These are phyloP conservation scores for Carcinoscorpius rotundicauda DNA, from an alignment of 1,140 invertebrate genomes.

Conservation along the genomic window DNA sequence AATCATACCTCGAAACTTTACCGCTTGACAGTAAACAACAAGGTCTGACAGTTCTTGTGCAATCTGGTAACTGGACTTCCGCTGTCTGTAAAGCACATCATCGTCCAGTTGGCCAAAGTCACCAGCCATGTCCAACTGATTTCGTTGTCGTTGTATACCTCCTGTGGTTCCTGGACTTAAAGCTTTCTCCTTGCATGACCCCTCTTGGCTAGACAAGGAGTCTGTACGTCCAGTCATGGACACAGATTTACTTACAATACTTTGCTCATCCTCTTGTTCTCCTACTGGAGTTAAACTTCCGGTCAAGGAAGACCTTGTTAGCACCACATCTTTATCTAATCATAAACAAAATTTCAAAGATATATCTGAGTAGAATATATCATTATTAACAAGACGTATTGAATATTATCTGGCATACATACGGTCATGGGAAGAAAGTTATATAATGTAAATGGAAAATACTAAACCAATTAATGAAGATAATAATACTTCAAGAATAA, in stretches of 20 bases:
- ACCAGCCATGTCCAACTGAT: not conserved
- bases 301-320: too few species aligned
- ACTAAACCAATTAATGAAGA: too few species aligned
- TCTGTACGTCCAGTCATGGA: slow-evolving; percentile 33
- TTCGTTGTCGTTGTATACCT: slow-evolving; percentile 6
- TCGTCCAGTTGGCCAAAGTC: slow-evolving; percentile 24
- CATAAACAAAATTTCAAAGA: too few species aligned
- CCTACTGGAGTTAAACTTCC: too few species aligned
- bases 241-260: slow-evolving; percentile 19
- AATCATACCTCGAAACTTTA: slow-evolving; percentile 68
- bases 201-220: slow-evolving; percentile 48
- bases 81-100: slow-evolving; percentile 29
- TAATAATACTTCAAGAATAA: too few species aligned
- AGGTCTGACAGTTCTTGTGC: slow-evolving; percentile 86
- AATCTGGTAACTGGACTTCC: slow-evolving; percentile 76
- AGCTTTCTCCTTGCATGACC: slow-evolving; percentile 21
- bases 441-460: too few species aligned
- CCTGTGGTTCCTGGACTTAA: slow-evolving; percentile 12
- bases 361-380: too few species aligned
- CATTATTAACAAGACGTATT: too few species aligned
- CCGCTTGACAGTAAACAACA: slow-evolving; percentile 81
- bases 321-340: too few species aligned
- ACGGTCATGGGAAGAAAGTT: too few species aligned
- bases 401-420: too few species aligned
- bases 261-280: slow-evolving; percentile 17